phyloP scores from a whole-genome alignment of 2,797 vertebrate species.

The Discoglossus pictus region DNA sequence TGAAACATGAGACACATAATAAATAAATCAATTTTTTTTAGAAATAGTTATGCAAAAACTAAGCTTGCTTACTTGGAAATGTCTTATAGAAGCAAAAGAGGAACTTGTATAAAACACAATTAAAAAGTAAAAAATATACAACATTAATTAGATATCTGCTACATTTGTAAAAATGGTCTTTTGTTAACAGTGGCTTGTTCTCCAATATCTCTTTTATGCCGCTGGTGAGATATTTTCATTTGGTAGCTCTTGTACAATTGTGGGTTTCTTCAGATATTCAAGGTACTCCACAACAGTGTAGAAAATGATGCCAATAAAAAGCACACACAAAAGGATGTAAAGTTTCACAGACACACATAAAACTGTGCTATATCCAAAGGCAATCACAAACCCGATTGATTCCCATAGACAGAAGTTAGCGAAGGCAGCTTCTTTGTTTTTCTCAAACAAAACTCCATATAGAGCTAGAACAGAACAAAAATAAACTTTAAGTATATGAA shows the following conservation, averaged over 20 bases:
- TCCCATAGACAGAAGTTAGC: conserved; percentile 93
- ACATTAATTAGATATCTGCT: too few relatives aligned
- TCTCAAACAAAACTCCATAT: conserved; percentile 82
- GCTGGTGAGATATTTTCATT: not conserved
- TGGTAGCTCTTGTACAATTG: not conserved
- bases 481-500: not conserved
- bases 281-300: conserved; percentile 78
- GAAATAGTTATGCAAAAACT: too few relatives aligned
- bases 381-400: conserved; percentile 83
- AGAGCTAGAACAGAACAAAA: conserved; percentile 70
- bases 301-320: conserved; percentile 64
- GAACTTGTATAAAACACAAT: too few relatives aligned
- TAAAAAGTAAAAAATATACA: too few relatives aligned
- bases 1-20: too few relatives aligned
- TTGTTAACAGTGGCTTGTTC: too few relatives aligned
- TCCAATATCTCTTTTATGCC: too few relatives aligned
- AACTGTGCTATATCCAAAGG: conserved; percentile 86
- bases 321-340: conserved; percentile 75
- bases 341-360: conserved; percentile 82
- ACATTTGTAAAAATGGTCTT: too few relatives aligned
- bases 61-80: too few relatives aligned
- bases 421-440: conserved; percentile 86
- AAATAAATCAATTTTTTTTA: too few relatives aligned
- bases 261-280: conserved; percentile 58
- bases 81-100: too few relatives aligned